Evolutionary conservation across 2,113 vertebrate genomes (phyloP), one percentile per base, ranked within the genome.

Genomic region (Ameiurus melas): DNA sequence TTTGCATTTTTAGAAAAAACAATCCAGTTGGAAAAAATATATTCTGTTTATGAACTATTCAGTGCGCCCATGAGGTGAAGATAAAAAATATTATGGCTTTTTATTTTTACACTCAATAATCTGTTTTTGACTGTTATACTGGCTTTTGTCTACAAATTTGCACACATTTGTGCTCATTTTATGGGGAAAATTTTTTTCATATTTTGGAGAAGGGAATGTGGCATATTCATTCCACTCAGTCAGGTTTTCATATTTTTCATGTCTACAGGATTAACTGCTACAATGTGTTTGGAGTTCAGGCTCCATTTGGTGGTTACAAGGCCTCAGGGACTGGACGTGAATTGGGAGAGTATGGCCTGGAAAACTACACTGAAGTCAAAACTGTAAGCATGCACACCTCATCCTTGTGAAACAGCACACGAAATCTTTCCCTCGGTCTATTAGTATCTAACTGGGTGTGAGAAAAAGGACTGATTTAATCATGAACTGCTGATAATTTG

Each of bases 241-340:
- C 5, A 55, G 78, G 7, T 4, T 55, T 9, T 91, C 87, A 84
- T 77, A 43, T 70, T 90, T 90, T 62, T 53, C n/a, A 6, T 87
- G 33, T 87, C 16, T 47, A 47, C 88, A 99, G 98, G 98, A 66
- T 99, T n/a, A 99, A 99, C 89, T 99, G 98, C 90, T 99, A 99
- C 2, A 89, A 99, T 0, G 97, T 99, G 83, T 97, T 99, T 82
- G 97, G 95, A 17, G 95, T 95, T 75, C 98, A 99, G 92, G 95
- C 97, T 20, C 98, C 98, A 0, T 99, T 99, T 58, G 98, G 98
- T 0, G 98, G 98, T 39, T 99, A 97, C 94, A 99, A 99, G 92
- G 93, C 96, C 83, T 99, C 98, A 10, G 98, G 98, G 10, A 97
- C 88, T 0, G 98, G 98, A 25, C 94, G 98, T 89, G 98, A 99